Percentiles rank a stretch among this genome's conserved stretches.
Evolutionary conservation across 2,888 invertebrate genomes (phyloP).

Genomic region (Celastrina argiolus): DNA sequence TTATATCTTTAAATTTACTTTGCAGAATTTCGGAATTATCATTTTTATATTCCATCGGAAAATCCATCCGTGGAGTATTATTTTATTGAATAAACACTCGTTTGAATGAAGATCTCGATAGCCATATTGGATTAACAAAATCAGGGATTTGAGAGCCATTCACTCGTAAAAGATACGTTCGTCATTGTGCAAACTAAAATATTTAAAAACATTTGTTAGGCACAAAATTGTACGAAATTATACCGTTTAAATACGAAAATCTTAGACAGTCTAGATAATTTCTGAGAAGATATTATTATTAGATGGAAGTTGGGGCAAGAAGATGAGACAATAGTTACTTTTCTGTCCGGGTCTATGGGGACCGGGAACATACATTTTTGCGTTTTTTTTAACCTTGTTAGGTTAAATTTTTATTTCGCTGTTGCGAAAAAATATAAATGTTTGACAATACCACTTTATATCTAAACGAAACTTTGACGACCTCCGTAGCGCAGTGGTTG

Average conservation of each 20-base stretch:
- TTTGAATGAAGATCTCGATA: neutral
- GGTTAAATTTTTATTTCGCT: no score
- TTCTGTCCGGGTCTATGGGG: no score
- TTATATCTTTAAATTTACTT: neutral
- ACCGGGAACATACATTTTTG: no score
- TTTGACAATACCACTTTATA: no score
- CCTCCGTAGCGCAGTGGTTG: no score
- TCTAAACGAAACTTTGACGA: no score
- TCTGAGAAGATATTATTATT: neutral
- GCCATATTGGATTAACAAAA: neutral
- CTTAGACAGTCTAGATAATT: no score
- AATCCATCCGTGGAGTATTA: neutral
- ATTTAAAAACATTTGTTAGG: neutral
- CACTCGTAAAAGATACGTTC: slow-evolving; percentile 8
- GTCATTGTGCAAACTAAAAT: neutral
- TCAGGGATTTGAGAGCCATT: neutral
- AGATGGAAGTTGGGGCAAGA: no score
- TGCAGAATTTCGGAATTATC: neutral
- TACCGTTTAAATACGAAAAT: neutral
- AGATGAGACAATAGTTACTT: no score
- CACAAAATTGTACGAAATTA: neutral
- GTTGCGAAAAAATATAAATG: no score
- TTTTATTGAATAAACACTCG: slow-evolving; percentile 2
- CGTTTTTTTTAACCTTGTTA: no score
- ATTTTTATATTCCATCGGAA: neutral